These are phyloP conservation scores for Halictus quadricinctus DNA, from an alignment of 2,888 invertebrate species.

Conservation along the genomic window DNA sequence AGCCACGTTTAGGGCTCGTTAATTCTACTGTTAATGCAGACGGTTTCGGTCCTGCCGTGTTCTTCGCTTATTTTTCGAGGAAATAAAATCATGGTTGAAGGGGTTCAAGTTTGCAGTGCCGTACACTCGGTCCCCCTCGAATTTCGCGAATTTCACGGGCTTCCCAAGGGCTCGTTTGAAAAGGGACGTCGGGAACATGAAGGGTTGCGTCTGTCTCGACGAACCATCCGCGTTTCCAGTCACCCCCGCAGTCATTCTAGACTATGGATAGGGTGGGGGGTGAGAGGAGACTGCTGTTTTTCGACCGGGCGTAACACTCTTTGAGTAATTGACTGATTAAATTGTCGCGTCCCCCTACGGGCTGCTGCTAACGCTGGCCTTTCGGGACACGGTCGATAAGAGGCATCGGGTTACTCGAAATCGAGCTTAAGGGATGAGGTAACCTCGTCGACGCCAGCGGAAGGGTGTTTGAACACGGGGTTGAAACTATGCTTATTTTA, in stretches of 20 bases:
- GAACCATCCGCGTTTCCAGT: not conserved
- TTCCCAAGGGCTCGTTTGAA: constrained; percentile 38
- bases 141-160: constrained; percentile 52
- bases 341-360: constrained; percentile 40
- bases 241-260: not conserved
- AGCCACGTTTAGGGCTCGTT: no score
- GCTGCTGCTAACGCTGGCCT: not conserved
- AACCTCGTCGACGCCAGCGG: constrained; percentile 41
- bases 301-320: constrained; percentile 31
- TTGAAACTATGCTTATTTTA: not conserved
- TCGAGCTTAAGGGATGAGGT: constrained; percentile 44
- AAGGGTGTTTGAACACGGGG: constrained; percentile 6
- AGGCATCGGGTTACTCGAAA: constrained; percentile 56
- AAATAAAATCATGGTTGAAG: not conserved
- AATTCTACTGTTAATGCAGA: no score
- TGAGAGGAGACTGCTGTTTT: constrained; percentile 1
- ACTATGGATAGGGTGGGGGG: not conserved
- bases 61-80: not conserved
- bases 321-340: constrained; percentile 65
- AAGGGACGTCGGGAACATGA: constrained; percentile 26
- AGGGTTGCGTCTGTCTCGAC: constrained; percentile 34
- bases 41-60: no score
- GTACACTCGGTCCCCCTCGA: not conserved
- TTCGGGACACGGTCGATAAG: constrained; percentile 26
- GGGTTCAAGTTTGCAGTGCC: not conserved